phyloP scores from a whole-genome alignment of 64 coral and sea anemone genomes.

The Hydrozoanthus tunicans region DNA sequence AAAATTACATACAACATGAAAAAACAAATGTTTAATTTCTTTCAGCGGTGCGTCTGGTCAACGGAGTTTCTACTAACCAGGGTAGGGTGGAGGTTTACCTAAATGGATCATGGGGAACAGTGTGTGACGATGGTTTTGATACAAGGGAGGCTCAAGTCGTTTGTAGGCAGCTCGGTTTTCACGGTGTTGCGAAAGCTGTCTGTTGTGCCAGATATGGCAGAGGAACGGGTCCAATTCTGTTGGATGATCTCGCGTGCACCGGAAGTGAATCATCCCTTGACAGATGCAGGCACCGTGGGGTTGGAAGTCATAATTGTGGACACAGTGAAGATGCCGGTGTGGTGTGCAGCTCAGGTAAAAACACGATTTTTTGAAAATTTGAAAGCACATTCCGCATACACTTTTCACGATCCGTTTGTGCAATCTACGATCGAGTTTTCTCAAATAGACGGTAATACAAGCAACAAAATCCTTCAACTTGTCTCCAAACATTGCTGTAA shows the following conservation, averaged over 20 bases:
- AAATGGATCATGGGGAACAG: not conserved
- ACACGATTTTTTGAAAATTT: no score
- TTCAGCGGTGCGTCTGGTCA: conserved; percentile 16
- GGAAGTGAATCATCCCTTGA: not conserved
- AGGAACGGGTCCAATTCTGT: not conserved
- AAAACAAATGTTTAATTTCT: not conserved
- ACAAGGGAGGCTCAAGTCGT: not conserved
- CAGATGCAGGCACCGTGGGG: not conserved
- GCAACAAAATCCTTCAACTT: no score
- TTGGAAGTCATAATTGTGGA: no score
- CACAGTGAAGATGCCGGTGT: no score
- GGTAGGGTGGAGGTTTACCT: conserved; percentile 49
- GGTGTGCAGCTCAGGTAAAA: no score
- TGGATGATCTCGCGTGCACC: not conserved
- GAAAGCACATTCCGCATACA: no score
- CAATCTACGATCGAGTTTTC: no score
- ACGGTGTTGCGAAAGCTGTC: not conserved
- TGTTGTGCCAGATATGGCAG: not conserved
- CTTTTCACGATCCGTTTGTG: no score
- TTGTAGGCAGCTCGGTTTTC: not conserved
- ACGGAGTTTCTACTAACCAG: not conserved
- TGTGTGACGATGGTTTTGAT: not conserved
- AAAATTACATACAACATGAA: no score
- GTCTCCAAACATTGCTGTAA: no score
- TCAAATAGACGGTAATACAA: no score